A percentile compares a stretch with the other conserved stretches of the same genome.
Evolutionary conservation across 2,113 vertebrate genomes (phyloP).

Genomic region (Coptodon rendalli): DNA sequence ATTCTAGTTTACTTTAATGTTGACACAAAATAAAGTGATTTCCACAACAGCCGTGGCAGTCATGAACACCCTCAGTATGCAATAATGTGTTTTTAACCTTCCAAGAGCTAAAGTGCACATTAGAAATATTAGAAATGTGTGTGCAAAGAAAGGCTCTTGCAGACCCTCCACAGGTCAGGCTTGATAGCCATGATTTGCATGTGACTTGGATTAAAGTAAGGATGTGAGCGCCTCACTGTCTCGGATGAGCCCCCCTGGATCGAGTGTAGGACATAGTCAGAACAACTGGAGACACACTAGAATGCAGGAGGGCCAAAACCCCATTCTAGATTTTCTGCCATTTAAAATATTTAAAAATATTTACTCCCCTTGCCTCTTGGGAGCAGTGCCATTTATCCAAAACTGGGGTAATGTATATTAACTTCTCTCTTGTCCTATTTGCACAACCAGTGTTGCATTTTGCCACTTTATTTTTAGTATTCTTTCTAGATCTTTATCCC

Average conservation of each 20-base stretch:
- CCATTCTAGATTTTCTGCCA: background rate
- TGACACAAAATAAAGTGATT: background rate
- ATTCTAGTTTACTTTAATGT: background rate
- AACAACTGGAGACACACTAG: background rate
- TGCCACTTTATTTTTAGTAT: background rate
- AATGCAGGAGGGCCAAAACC: background rate
- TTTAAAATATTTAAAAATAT: too few relatives aligned
- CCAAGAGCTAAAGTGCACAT: fast-evolving
- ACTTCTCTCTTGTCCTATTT: background rate
- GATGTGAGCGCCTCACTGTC: background rate
- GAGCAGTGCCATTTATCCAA: background rate
- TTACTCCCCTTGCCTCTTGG: background rate
- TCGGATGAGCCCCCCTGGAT: fast-evolving
- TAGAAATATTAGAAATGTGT: background rate
- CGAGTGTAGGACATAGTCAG: background rate
- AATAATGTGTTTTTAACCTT: background rate
- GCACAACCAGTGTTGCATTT: background rate
- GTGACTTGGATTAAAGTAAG: background rate
- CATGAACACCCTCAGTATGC: fast-evolving
- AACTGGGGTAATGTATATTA: background rate
- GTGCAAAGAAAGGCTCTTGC: background rate
- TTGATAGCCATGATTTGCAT: background rate
- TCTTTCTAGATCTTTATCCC: background rate
- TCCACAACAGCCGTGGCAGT: background rate
- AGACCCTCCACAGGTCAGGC: background rate